Base-by-base conservation (phyloP, 2,888 invertebrate genomes). In the Ceraclea dissimilis region DNA sequence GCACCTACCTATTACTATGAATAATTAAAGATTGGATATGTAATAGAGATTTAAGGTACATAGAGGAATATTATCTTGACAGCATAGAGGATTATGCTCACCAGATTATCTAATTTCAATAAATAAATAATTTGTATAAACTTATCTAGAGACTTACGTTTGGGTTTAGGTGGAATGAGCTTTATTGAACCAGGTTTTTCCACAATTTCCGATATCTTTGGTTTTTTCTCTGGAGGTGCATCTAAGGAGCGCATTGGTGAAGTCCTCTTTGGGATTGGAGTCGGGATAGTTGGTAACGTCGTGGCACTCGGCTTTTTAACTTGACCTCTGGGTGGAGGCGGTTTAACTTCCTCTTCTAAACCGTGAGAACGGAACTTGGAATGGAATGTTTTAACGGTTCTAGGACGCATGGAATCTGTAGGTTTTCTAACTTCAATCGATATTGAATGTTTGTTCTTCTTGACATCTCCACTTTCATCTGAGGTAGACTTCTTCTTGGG, bases 351-450 rank as follows among this genome's bases (percentile, higher is more conserved):
- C 70, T 93, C 93, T 68, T 90, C 90, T 53, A 94, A 72, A 34
- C 93, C 94, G 66, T 93, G 93, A 51, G 92, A 92, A 63, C 95
- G 83, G 76, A 94, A 93, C 74, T 91, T 93, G 1, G 92, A 90
- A 72, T 92, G 86, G 69, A 87, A 92, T 16, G 90, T 88, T 80
- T 94, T 95, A 1, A 93, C 94, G 39, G 94, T 94, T 74, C 92
- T 92, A 2, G 91, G 87, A 65, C 93, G 78, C 53, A 76, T 83
- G 11, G 81, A 79, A 52, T 84, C 81, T 63, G 84, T 84, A 59
- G 79, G 80, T 71, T 87, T 88, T 59, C 89, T 78, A 54, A 86
- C 83, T 77, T 90, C 90, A 64, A 90, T 88, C 0, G 90, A 89
- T 70, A 90, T 88, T 2, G 89, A 87, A 39, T 86, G 85, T 64